phyloP scores from a whole-genome alignment of 2,113 vertebrate species.

The Atlantisia rogersi region DNA sequence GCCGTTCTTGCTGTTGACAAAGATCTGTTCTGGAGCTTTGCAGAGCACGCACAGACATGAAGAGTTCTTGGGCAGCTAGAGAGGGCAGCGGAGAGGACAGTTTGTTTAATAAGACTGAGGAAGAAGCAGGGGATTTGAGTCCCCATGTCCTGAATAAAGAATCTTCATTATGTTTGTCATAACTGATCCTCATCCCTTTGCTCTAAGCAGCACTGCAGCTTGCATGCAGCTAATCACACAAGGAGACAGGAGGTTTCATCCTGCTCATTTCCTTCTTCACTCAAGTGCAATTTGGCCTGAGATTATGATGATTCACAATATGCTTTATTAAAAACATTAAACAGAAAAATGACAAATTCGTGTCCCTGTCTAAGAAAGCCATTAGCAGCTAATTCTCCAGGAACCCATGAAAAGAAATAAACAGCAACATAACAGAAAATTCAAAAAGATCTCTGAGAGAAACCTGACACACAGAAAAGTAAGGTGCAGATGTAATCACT shows the following conservation, averaged over 20 bases:
- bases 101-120: background rate
- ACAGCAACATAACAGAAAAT: background rate
- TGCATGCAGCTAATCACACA: background rate
- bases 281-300: conserved; percentile 3
- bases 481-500: background rate
- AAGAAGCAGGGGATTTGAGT: background rate
- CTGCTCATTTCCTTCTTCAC: background rate
- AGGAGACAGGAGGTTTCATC: background rate
- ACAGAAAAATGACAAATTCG: background rate
- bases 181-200: background rate
- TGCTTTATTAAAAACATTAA: background rate
- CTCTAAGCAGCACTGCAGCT: background rate
- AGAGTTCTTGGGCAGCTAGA: background rate
- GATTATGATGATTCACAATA: background rate
- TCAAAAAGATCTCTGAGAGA: background rate
- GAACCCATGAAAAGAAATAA: background rate
- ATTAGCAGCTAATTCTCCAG: background rate
- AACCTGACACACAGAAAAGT: background rate
- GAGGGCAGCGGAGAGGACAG: background rate
- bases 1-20: background rate
- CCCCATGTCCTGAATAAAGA: background rate
- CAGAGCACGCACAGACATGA: background rate
- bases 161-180: background rate
- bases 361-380: background rate
- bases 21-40: background rate